Base-by-base conservation (phyloP, 2,113 vertebrate genomes). In the Arenaria interpres region DNA sequence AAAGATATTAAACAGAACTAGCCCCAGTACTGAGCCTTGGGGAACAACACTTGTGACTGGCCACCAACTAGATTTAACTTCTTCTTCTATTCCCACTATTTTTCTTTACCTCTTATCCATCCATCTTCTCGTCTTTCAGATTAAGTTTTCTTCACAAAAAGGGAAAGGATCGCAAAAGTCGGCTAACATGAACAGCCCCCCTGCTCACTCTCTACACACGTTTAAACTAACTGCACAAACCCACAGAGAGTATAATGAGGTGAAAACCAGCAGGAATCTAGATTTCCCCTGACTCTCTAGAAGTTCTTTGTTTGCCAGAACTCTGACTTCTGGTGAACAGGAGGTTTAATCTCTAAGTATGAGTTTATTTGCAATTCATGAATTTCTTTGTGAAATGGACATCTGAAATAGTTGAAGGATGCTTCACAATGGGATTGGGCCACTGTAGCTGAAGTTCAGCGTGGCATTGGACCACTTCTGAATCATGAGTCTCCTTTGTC, bases 231-330 rank as follows among this genome's bases (percentile, higher is more conserved):
- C 67, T 92, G 60, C 33, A 78, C 60, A 90, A 92, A 71, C 25
- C 63, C 63, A 76, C 43, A 73, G 85, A 90, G 75, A 92, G 45
- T 53, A 84, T 89, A 96, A 95, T 87, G 89, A 96, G 77, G 66
- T 91, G 77, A 79, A 95, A 95, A 85, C 0, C 94, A 96, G 81
- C 94, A 94, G 89, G 93, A 78, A 78, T 85, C 87, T 73, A 73
- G 33, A 82, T 93, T 85, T 95, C 28, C 27, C 7, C 51, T 85
- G 28, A 10, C 54, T 75, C 12, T 75, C 69, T 69, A 56, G 69
- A 95, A 93, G 84, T 91, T 64, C 66, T 96, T 89, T 96, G 79
- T 88, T 91, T 93, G 66, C n/a, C 67, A 88, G 89, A 89, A 89
- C 81, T 95, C 77, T 91, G 71, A 96, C 85, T 96, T 94, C 69